A percentile compares a stretch with the other conserved stretches of the same genome.
phyloP scores from a whole-genome alignment of 2,113 vertebrate species.

The mouse (Mus musculus) region DNA sequence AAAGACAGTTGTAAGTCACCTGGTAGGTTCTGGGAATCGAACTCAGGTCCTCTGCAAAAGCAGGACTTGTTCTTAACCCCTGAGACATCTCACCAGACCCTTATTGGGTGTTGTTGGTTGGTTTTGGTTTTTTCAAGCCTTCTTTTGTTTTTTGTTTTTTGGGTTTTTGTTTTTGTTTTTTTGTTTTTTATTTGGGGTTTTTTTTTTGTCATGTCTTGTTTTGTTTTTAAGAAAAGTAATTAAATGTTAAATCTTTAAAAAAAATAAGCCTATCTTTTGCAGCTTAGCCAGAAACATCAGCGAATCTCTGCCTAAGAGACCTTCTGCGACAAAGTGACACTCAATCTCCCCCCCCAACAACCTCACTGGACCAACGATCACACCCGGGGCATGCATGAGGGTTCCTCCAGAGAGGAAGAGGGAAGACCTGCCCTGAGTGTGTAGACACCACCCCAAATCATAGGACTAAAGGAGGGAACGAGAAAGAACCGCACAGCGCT shows the following conservation, averaged over 20 bases:
- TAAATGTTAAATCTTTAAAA: not conserved
- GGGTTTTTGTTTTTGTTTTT: not conserved
- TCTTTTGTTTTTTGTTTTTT: not conserved
- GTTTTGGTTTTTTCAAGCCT: not conserved
- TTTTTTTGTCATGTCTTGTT: not conserved
- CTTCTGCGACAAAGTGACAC: not conserved
- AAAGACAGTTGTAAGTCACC: too few relatives aligned
- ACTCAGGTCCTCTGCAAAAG: not conserved
- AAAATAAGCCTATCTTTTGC: not conserved
- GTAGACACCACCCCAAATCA: too few relatives aligned
- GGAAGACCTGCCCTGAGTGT: not conserved
- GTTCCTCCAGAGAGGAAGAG: not conserved
- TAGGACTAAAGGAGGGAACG: not conserved
- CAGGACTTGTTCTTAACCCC: not conserved
- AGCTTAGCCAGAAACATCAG: not conserved
- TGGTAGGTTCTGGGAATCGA: not conserved
- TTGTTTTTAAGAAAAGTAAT: not conserved
- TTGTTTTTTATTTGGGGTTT: not conserved
- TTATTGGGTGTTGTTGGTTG: not conserved
- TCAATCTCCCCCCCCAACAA: not conserved
- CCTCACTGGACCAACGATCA: not conserved
- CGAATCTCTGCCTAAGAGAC: not conserved
- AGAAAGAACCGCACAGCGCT: not conserved
- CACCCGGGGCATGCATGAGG: not conserved
- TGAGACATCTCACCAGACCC: not conserved